phyloP scores from a whole-genome alignment of 2,113 vertebrate genomes.

The Todiramphus saurophagus region DNA sequence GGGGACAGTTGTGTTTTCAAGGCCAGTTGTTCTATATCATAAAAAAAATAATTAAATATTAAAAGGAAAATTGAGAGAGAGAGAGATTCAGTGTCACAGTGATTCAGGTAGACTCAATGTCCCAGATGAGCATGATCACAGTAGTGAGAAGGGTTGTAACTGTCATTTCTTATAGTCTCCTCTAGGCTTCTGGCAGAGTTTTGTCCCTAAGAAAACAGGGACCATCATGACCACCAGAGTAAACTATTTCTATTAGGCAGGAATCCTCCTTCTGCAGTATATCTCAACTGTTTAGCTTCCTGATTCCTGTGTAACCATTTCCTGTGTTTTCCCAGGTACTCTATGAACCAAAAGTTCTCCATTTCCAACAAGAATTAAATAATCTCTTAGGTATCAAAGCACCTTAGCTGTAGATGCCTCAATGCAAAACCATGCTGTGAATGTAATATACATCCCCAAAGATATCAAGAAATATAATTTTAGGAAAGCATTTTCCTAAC shows the following conservation, averaged over 20 bases:
- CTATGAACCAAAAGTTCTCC: neutral
- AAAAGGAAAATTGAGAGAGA: neutral
- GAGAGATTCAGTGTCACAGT: neutral
- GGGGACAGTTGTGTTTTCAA: neutral
- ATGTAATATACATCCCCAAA: neutral
- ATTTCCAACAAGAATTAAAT: neutral
- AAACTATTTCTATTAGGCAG: neutral
- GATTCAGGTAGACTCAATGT: neutral
- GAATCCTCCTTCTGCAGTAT: neutral
- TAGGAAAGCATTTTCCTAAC: neutral
- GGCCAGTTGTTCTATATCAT: neutral
- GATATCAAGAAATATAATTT: neutral
- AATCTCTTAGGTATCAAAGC: neutral
- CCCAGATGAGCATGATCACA: neutral
- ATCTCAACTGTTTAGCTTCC: neutral
- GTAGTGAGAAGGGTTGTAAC: neutral
- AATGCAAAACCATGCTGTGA: neutral
- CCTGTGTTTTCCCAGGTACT: neutral
- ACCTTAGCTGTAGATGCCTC: neutral
- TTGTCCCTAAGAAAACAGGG: neutral
- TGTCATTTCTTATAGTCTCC: neutral
- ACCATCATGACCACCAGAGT: neutral
- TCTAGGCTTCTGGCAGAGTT: neutral
- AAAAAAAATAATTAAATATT: neutral
- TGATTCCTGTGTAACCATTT: neutral